Conservation (phyloP, 2,888 invertebrate species). For the Drosophila putrida region DNA sequence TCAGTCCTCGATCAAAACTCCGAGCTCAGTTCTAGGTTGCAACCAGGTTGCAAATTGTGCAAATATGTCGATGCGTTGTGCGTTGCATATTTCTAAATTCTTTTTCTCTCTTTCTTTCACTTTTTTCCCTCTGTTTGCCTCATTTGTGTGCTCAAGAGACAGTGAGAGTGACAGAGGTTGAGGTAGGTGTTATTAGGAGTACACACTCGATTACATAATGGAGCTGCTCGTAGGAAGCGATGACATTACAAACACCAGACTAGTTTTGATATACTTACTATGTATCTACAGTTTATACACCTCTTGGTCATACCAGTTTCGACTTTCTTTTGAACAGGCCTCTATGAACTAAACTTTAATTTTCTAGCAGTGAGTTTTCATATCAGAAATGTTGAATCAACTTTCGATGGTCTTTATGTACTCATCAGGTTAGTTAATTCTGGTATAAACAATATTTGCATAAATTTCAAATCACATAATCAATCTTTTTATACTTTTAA, state of each 20-base stretch:
- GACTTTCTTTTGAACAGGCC: background rate
- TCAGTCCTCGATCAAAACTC: background rate
- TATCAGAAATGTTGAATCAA: no score
- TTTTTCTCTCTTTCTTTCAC: constrained; percentile 13
- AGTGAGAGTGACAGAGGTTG: background rate
- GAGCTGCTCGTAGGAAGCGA: background rate
- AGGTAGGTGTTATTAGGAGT: constrained; percentile 14
- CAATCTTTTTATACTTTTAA: no score
- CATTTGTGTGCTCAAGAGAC: constrained; percentile 7
- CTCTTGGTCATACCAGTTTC: constrained; percentile 4
- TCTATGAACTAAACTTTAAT: no score
- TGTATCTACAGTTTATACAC: constrained; percentile 4
- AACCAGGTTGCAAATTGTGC: constrained; percentile 42
- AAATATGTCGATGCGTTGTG: constrained; percentile 43
- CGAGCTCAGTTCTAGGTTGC: background rate
- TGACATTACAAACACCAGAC: constrained; percentile 6
- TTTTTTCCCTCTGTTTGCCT: constrained; percentile 15
- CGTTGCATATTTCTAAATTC: constrained; percentile 36
- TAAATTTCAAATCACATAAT: no score
- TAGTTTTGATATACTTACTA: constrained; percentile 15
- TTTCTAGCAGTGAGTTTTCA: no score
- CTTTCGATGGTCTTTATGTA: no score
- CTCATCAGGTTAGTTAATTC: no score
- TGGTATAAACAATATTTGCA: no score
- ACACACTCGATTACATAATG: constrained; percentile 50